Conservation (phyloP, 2,113 vertebrate species). For the Parotia lawesii region DNA sequence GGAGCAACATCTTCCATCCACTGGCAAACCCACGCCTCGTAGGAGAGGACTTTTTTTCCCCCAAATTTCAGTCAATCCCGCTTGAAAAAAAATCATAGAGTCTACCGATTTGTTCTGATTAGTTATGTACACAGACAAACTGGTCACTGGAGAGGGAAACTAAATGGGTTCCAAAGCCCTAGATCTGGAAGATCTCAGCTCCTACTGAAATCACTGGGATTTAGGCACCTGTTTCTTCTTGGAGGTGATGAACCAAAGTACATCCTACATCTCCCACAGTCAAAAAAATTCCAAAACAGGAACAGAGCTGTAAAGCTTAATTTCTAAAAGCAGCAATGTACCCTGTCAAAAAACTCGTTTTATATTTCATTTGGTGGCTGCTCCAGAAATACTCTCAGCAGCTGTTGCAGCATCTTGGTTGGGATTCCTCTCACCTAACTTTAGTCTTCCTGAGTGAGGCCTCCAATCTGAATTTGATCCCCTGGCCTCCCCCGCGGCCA, state of each 20-base stretch:
- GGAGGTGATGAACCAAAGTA: neutral
- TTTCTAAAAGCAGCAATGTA: neutral
- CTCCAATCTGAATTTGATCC: neutral
- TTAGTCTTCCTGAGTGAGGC: neutral
- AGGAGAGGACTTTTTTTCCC: neutral
- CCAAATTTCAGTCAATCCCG: neutral
- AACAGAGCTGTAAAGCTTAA: neutral
- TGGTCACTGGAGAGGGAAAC: fast-evolving
- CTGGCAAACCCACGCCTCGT: fast-evolving
- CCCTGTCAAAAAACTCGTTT: neutral
- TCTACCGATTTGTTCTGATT: neutral
- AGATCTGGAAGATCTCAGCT: neutral
- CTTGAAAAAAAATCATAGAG: neutral
- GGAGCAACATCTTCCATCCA: neutral
- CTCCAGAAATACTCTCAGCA: constrained; percentile 10
- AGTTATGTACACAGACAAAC: neutral
- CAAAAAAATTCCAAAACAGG: neutral
- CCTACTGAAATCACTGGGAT: neutral
- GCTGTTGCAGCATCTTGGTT: neutral
- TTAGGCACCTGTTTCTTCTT: neutral
- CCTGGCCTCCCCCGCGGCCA: neutral
- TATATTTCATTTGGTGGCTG: neutral
- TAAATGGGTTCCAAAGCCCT: neutral
- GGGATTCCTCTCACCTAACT: constrained; percentile 11
- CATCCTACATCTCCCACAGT: fast-evolving